Conservation (phyloP, 2,888 invertebrate species). For the Anarsia innoxiella region DNA sequence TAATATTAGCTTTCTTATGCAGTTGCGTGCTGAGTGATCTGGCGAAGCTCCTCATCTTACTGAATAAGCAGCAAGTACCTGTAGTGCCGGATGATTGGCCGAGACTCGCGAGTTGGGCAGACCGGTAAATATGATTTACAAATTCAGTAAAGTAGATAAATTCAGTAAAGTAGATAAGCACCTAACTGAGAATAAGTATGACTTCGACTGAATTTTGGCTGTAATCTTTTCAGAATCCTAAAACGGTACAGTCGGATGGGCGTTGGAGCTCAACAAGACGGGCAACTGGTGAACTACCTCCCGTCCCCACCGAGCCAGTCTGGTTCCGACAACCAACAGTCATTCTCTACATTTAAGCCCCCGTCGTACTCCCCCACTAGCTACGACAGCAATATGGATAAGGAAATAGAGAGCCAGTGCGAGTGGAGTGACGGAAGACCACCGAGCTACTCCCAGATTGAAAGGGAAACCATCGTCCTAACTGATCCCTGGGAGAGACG, state of each 20-base stretch:
- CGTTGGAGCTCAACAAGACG: conserved; percentile 77
- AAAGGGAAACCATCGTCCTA: conserved; percentile 55
- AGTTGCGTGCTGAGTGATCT: conserved; percentile 80
- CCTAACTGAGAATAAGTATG: no score
- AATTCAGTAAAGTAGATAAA: no score
- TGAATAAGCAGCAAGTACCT: conserved; percentile 84
- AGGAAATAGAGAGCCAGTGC: conserved; percentile 62
- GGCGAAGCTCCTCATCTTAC: conserved; percentile 85
- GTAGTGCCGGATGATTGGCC: conserved; percentile 89
- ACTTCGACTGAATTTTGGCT: no score
- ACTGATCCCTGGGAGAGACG: conserved; percentile 69
- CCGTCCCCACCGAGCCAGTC: conserved; percentile 75
- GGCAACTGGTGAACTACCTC: conserved; percentile 85
- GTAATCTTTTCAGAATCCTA: conserved; percentile 59
- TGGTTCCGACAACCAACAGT: conserved; percentile 58
- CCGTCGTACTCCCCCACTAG: conserved; percentile 70
- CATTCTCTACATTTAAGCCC: conserved; percentile 70
- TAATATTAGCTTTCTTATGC: conserved; percentile 16
- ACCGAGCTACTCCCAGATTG: conserved; percentile 66
- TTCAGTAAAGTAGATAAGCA: background rate
- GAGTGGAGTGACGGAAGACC: conserved; percentile 74
- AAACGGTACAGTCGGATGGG: conserved; percentile 79
- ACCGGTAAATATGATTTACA: conserved; percentile 71
- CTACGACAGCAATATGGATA: conserved; percentile 64
- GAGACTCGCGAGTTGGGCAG: conserved; percentile 87